Evolutionary conservation across 2,888 invertebrate genomes (phyloP), one percentile per base, ranked within the genome.

Genomic region (Xestia c-nigrum): DNA sequence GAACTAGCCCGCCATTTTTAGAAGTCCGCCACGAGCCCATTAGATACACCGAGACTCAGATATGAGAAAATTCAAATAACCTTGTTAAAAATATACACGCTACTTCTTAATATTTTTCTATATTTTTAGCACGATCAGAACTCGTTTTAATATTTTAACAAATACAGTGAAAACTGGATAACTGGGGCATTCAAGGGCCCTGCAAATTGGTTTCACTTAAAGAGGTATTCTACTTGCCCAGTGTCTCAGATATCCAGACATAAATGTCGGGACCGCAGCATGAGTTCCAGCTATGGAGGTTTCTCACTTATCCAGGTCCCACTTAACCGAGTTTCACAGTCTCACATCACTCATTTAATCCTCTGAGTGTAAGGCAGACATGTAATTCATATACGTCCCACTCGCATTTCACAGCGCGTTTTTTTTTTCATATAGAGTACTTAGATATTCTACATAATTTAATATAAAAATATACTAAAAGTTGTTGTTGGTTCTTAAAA

Each of bases 401-500:
- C 61, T 61, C 19, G 19, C 19, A 61, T 61, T 61, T 19, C 38
- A 31, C 31, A n/a, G n/a, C n/a, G n/a, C n/a, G n/a, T n/a, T n/a
- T n/a, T n/a, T n/a, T 69, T 72, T 78, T 47, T 65, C n/a, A 38
- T 61, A 43, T 7, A 19, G 24, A 55, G n/a, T n/a, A n/a, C n/a
- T n/a, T 66, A 55, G 5, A 40, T 12, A 31, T 31, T 31, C 31
- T 46, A 46, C 10, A 65, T 3, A 73, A 73, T 73, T 74, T 66
- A 47, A 47, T 61, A 69, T 40, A 65, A 46, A 67, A 43, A 14
- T n/a, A 47, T 72, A 55, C 63, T 14, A 67, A 24, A 50, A 19
- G 14, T 16, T 70, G 72, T 72, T 78, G 67, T 74, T 80, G 59
- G 77, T 76, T 72, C 67, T 67, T 72, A 63, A 78, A 77, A 81